Evolutionary conservation across 1,140 invertebrate species (phyloP).

Genomic region (Anastrepha ludens): DNA sequence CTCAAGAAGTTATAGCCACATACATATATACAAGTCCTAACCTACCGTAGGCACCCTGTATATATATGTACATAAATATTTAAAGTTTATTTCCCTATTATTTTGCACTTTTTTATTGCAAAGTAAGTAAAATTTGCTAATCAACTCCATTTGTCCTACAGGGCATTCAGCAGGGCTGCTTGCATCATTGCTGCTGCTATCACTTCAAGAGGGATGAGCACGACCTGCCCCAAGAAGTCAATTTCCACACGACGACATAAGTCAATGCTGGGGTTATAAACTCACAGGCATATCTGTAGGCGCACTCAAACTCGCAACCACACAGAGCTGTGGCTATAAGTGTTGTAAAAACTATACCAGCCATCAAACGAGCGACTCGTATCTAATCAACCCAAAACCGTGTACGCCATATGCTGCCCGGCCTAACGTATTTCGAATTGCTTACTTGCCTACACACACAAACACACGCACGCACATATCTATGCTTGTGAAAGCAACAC

Average conservation of each 20-base stretch:
- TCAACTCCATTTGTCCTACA: background rate
- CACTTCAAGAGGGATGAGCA: background rate
- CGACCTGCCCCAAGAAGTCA: constrained; percentile 11
- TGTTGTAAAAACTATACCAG: constrained; percentile 2
- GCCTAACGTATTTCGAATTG: constrained; percentile 28
- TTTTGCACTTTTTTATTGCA: no score
- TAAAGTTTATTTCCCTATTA: no score
- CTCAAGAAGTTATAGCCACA: no score
- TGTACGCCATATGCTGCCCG: constrained; percentile 24
- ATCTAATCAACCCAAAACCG: background rate
- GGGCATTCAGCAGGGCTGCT: background rate
- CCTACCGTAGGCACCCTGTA: no score
- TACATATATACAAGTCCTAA: no score
- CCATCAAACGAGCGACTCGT: background rate
- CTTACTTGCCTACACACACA: background rate
- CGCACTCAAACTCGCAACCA: background rate
- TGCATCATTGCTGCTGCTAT: background rate
- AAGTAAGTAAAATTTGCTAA: no score
- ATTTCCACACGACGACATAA: background rate
- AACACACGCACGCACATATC: background rate
- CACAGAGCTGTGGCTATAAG: background rate
- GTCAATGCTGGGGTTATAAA: constrained; percentile 1
- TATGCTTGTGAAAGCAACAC: background rate
- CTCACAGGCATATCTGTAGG: background rate
- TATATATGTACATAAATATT: no score